Base-by-base conservation (phyloP, 1,140 invertebrate species). In the Carposina sasakii region DNA sequence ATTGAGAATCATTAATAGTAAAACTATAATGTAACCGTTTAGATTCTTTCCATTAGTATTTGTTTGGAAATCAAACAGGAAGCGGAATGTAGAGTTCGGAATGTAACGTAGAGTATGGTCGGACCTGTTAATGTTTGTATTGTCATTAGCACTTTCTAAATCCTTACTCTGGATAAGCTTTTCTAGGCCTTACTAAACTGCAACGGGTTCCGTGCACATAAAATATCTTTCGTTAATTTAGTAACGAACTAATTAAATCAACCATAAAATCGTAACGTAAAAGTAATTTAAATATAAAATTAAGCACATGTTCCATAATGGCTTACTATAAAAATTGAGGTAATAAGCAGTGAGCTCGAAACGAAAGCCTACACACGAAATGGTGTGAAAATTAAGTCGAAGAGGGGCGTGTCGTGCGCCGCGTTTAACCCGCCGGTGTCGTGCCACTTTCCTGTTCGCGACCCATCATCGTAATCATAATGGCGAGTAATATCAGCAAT, bases 401-500 rank as follows among this genome's bases (percentile, higher is more conserved):
- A 46, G 51, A 39, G n/a, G n/a, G n/a, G n/a, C 17, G 12, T 48
- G 49, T 49, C 57, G 56, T 60, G 60, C 42, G 60, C 54, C 60
- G 62, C 60, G 68, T 57, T 63, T 34, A 62, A 62, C 64, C 66
- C 62, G 59, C 59, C 46, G 60, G 54, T 49, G 48, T 54, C 63
- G 60, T 54, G 58, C 67, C 66, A 60, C 66, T 76, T 73, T 75
- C 70, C 63, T 68, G 59, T 66, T 65, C 53, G 53, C 63, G 56
- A 63, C 53, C 60, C 63, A 71, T 70, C 63, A 43, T 51, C 26
- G 43, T 50, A 43, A 69, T 62, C 64, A 62, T 72, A 72, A 71
- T 70, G 67, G 67, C 63, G 61, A 67, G 65, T 74, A 71, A 71
- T 74, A 57, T 46, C 61, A 54, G 63, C 64, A 76, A 74, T 78